Conservation (phyloP, 2,113 vertebrate genomes). For the Lamprologus ornatipinnis region DNA sequence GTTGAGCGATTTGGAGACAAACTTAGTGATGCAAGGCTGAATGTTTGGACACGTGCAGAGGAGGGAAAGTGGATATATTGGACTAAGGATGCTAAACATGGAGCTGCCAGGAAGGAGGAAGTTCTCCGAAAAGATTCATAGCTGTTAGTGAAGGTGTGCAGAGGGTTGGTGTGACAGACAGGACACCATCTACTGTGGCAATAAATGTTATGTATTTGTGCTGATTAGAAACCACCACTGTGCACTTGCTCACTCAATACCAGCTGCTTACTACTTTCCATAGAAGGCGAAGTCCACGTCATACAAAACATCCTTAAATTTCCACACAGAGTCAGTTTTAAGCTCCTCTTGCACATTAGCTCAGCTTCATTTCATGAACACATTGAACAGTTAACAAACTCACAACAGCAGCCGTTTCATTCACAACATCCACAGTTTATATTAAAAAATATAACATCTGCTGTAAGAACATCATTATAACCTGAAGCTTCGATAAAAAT, state of each 20-base stretch:
- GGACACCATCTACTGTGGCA: neutral
- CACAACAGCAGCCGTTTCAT: neutral
- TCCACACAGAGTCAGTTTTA: neutral
- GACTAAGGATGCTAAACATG: neutral
- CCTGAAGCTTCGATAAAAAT: neutral
- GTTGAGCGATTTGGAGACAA: neutral
- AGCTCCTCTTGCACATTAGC: neutral
- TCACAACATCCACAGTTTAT: neutral
- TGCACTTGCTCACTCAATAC: neutral
- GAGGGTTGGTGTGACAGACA: neutral
- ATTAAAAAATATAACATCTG: slow-evolving; percentile 25
- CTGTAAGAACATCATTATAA: neutral
- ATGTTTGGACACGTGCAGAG: rapidly evolving
- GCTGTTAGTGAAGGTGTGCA: neutral
- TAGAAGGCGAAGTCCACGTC: neutral
- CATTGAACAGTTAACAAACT: neutral
- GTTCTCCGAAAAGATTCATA: rapidly evolving
- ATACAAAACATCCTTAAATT: neutral
- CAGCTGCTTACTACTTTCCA: neutral
- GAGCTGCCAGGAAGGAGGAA: neutral
- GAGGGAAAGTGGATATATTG: neutral
- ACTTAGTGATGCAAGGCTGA: neutral
- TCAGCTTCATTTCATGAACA: neutral
- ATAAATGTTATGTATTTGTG: neutral
- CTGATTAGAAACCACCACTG: neutral